phyloP scores from a whole-genome alignment of 1,140 invertebrate genomes.

The Drosophila rhopaloa region DNA sequence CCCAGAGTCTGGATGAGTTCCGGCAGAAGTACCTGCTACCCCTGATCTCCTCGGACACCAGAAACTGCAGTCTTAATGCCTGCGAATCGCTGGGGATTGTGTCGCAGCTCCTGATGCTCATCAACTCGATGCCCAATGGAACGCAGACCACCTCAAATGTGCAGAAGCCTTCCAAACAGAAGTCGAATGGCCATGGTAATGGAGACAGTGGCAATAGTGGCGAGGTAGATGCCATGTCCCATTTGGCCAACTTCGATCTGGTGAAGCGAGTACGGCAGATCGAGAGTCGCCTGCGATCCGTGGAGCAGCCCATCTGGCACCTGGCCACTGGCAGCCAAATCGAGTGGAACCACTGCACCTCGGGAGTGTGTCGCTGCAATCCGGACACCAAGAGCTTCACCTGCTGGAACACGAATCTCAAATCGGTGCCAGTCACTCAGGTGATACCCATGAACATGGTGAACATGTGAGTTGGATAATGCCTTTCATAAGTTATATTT shows the following conservation, averaged over 20 bases:
- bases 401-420: constrained; percentile 89
- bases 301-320: constrained; percentile 92
- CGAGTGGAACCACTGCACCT: constrained; percentile 90
- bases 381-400: constrained; percentile 89
- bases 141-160: not conserved
- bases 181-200: constrained; percentile 3
- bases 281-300: constrained; percentile 88
- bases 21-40: constrained; percentile 65
- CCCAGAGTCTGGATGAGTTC: constrained; percentile 64
- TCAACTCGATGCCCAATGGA: constrained; percentile 64
- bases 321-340: constrained; percentile 86
- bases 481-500: not conserved
- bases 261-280: constrained; percentile 85
- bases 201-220: constrained; percentile 4
- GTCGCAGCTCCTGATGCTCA: constrained; percentile 64
- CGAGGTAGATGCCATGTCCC: constrained; percentile 48
- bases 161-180: not conserved
- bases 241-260: constrained; percentile 53
- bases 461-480: constrained; percentile 86
- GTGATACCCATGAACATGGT: constrained; percentile 89
- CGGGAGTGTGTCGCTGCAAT: constrained; percentile 87
- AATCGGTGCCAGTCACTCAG: constrained; percentile 88
- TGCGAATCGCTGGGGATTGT: constrained; percentile 73
- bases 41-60: constrained; percentile 44
- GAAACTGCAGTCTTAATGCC: constrained; percentile 70